Conservation (phyloP, 2,888 invertebrate genomes). For the Liopterus haemorrhoidalis region DNA sequence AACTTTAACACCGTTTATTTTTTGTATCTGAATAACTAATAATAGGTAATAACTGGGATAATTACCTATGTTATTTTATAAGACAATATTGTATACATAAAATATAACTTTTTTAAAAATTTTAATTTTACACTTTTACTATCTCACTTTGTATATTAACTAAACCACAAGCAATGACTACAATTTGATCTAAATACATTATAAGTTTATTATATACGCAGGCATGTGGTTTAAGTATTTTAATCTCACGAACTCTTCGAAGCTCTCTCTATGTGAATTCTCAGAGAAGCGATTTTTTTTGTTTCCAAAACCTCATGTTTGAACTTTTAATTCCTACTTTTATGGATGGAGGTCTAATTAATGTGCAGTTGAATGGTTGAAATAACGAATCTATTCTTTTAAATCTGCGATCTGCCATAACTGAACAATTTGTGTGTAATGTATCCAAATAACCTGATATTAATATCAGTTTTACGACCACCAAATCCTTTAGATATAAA, state of each 20-base stretch:
- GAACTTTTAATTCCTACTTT: background rate
- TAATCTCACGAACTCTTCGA: background rate
- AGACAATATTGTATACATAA: too few species aligned
- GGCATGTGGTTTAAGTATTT: conserved; percentile 5
- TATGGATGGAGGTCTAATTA: background rate
- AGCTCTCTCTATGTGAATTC: conserved; percentile 8
- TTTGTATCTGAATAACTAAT: too few species aligned
- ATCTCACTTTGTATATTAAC: conserved; percentile 1
- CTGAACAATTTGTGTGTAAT: conserved; percentile 12
- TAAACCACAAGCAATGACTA: conserved; percentile 1
- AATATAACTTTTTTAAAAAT: too few species aligned
- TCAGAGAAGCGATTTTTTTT: conserved; percentile 1
- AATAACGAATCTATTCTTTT: background rate
- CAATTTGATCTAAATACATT: background rate
- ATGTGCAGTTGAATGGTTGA: background rate
- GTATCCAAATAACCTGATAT: conserved; percentile 21
- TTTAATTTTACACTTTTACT: too few species aligned
- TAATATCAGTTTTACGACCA: conserved; percentile 26
- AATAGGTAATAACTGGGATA: too few species aligned
- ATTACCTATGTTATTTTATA: too few species aligned
- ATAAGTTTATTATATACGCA: conserved; percentile 1
- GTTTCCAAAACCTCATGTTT: background rate
- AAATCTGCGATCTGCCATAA: conserved; percentile 29
- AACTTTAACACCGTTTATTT: too few species aligned
- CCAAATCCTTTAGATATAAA: conserved; percentile 33